Evolutionary conservation across 2,888 invertebrate genomes (phyloP).

Genomic region (Plebejus melissa): DNA sequence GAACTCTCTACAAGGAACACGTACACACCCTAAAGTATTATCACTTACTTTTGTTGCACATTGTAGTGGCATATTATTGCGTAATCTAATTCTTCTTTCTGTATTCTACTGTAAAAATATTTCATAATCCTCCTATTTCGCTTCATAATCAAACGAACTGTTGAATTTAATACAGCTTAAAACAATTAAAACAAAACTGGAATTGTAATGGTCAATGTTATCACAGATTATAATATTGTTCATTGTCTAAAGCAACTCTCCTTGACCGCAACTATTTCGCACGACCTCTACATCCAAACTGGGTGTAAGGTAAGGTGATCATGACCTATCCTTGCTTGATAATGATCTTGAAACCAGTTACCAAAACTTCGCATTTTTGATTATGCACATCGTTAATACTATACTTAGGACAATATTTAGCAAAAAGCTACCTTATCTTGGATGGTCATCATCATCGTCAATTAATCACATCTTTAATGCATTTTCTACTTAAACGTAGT

Average conservation of each 20-base stretch:
- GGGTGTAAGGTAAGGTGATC: background rate
- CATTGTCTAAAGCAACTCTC: slow-evolving; percentile 9
- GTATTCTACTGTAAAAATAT: background rate
- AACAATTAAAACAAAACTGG: background rate
- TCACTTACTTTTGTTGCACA: no score
- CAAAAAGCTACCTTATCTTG: background rate
- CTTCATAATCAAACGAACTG: background rate
- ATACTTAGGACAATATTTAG: no score
- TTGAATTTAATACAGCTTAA: background rate
- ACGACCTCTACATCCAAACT: slow-evolving; percentile 22
- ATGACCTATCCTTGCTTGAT: slow-evolving; percentile 12
- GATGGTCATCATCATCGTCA: background rate
- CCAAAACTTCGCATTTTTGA: background rate
- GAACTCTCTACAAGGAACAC: no score
- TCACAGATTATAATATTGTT: background rate
- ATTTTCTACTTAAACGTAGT: background rate
- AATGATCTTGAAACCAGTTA: slow-evolving; percentile 14
- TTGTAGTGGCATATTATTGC: background rate
- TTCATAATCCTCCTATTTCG: background rate
- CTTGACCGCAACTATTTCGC: slow-evolving; percentile 19
- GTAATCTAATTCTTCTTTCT: background rate
- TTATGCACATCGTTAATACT: background rate
- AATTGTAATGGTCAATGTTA: slow-evolving; percentile 1
- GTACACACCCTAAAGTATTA: no score
- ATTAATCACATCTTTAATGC: background rate